Evolutionary conservation across 2,797 vertebrate genomes (phyloP).

Genomic region (Falco columbarius): DNA sequence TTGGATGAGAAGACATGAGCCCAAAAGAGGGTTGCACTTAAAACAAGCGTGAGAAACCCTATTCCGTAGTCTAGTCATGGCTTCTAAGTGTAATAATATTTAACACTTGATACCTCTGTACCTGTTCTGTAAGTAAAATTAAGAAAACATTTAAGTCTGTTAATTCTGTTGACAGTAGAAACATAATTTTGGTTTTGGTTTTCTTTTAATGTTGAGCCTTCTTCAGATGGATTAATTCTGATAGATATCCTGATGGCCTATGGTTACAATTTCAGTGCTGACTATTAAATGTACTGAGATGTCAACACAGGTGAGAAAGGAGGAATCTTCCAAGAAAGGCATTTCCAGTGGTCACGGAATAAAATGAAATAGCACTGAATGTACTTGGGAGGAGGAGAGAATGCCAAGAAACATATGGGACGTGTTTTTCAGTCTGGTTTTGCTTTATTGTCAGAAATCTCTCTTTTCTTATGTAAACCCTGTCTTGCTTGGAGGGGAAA

Average conservation of each 20-base stretch:
- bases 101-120: neutral
- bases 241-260: neutral
- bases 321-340: neutral
- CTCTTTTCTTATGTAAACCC: constrained; percentile 10
- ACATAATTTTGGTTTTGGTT: neutral
- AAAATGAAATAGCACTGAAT: neutral
- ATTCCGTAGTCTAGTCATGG: neutral
- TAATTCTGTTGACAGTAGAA: neutral
- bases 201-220: neutral
- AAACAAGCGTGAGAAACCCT: neutral
- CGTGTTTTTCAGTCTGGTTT: neutral
- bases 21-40: neutral
- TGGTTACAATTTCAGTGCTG: neutral
- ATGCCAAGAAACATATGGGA: neutral
- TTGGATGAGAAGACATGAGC: neutral
- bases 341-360: constrained; percentile 4
- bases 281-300: neutral
- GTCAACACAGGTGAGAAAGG: neutral
- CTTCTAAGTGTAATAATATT: neutral
- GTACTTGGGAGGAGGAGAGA: neutral
- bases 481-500: neutral
- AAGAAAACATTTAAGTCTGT: neutral
- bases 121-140: neutral
- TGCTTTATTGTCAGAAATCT: neutral
- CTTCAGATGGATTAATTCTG: neutral